Base-by-base conservation (phyloP, 92 coral and sea anemone species). In the Nematostella vectensis region DNA sequence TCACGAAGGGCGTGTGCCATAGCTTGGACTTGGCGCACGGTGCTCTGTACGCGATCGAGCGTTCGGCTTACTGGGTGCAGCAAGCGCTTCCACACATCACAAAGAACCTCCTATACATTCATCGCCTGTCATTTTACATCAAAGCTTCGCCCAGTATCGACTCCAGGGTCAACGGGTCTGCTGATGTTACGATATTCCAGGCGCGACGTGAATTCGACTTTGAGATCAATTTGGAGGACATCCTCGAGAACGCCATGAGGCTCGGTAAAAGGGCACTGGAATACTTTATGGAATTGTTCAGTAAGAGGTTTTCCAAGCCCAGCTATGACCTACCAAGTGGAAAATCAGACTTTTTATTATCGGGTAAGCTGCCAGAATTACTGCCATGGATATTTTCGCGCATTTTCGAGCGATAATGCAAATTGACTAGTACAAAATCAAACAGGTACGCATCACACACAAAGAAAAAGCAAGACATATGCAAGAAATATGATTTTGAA, bases 1-100 rank as follows among this genome's bases (percentile, higher is more conserved):
- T 83, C 53, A 73, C 85, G 33, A 83, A 72, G 54, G 93, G 93
- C 15, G 61, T 75, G 54, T 83, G 93, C 68, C 76, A 73, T 51
- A 45, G 76, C 1, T 63, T 83, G 21, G 93, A 83, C 40, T 21
- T 67, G 13, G 93, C 93, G 36, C 78, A 78, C 18, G 54, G 47
- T 15, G 85, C 78, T 3, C 61, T 83, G 22, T 68, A 69, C 71
- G 22, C 67, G 12, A 69, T 83, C 18, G 93, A 83, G 29, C 65
- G 70, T 16, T 49, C 71, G 28, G 67, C 85, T 1, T 83, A 78
- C 72, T 83, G 93, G 93, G 76, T 82, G 42, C 79, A 83, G 51
- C 78, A 53, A 21, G 93, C 93, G 9, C 66, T 80, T 2, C 67
- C 63, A 21, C 64, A 62, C 24, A 61, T 57, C 0, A 60, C 77